Percentiles rank a stretch among this genome's conserved stretches.
phyloP scores from a whole-genome alignment of 2,888 invertebrate genomes.

The Caenorhabditis panamensis region DNA sequence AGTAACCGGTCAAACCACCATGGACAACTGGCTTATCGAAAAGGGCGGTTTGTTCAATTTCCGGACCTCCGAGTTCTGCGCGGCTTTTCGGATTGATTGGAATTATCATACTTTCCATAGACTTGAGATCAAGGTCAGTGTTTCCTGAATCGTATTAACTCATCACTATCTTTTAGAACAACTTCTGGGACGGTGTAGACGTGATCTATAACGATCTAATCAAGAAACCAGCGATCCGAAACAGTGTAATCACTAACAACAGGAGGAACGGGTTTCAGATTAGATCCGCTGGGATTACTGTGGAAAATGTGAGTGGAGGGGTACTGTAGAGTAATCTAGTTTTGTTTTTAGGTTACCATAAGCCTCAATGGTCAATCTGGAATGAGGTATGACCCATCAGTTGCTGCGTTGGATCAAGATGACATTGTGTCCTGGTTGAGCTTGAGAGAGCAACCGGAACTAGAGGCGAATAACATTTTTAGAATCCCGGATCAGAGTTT shows the following conservation, averaged over 20 bases:
- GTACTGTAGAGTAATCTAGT: too few relatives aligned
- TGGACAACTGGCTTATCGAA: constrained; percentile 92
- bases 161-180: constrained; percentile 89
- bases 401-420: constrained; percentile 86
- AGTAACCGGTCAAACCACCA: constrained; percentile 85
- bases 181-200: constrained; percentile 93
- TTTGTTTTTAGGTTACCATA: constrained; percentile 68
- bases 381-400: constrained; percentile 90
- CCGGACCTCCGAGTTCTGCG: constrained; percentile 80
- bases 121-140: constrained; percentile 60
- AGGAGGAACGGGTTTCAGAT: constrained; percentile 86
- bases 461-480: constrained; percentile 74
- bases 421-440: constrained; percentile 91
- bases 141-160: too few relatives aligned
- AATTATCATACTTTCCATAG: constrained; percentile 83
- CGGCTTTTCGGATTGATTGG: constrained; percentile 85
- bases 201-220: constrained; percentile 95
- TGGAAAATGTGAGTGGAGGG: constrained; percentile 85
- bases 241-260: constrained; percentile 73
- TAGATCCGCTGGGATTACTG: constrained; percentile 81
- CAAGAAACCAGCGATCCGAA: constrained; percentile 83
- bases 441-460: constrained; percentile 77
- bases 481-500: constrained; percentile 58
- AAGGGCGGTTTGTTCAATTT: constrained; percentile 95
- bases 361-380: constrained; percentile 90